Conservation (phyloP, 2,113 vertebrate species). For the Uria aalge region DNA sequence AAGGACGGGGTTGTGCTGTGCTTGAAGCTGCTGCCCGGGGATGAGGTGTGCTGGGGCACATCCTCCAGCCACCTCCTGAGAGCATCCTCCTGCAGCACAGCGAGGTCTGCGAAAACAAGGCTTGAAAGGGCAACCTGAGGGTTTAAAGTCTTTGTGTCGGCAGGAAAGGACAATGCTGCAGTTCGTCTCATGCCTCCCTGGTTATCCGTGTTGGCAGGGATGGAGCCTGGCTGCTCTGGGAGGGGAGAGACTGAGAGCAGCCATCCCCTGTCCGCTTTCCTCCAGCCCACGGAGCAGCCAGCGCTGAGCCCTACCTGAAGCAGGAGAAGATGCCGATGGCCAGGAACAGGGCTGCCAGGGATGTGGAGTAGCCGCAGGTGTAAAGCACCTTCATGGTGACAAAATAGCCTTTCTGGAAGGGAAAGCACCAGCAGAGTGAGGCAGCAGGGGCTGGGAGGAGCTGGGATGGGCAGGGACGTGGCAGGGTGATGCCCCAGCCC, state of each 20-base stretch:
- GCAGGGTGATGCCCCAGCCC: neutral
- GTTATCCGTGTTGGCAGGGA: neutral
- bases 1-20: neutral
- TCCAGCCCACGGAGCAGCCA: neutral
- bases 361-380: constrained; percentile 68
- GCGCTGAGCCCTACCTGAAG: constrained; percentile 37
- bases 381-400: constrained; percentile 72
- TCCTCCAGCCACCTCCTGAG: neutral
- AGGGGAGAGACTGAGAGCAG: neutral
- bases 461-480: neutral
- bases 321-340: constrained; percentile 62
- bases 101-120: neutral
- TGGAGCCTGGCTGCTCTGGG: neutral
- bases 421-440: neutral
- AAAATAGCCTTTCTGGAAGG: constrained; percentile 60
- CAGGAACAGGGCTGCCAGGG: constrained; percentile 60
- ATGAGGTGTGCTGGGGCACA: neutral
- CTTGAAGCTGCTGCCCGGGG: neutral
- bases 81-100: neutral
- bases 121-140: neutral
- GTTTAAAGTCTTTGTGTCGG: neutral
- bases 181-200: neutral
- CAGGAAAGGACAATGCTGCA: neutral
- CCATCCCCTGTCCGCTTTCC: neutral
- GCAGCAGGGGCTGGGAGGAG: neutral